Base-by-base conservation (phyloP, 1,140 invertebrate genomes). In the Antheraea mylitta region DNA sequence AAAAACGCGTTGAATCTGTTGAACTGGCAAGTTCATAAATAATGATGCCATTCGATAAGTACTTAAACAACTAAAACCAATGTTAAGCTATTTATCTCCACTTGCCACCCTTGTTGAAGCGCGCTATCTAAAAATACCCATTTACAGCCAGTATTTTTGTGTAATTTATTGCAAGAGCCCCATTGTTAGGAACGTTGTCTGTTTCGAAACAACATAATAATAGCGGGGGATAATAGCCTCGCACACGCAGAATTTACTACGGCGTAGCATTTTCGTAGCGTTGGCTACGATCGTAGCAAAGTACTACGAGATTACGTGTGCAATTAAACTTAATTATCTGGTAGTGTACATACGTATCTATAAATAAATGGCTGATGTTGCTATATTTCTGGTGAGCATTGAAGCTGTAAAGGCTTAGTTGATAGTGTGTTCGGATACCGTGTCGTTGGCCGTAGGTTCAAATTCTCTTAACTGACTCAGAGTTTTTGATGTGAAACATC, bases 141-240 rank as follows among this genome's bases (percentile, higher is more conserved):
- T 53, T 53, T 53, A 13, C 45, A 16, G 0, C 45, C 37, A 30
- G 61, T 63, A 63, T 63, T 63, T 63, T 63, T 30, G n/a, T n/a
- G 22, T 30, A 37, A n/a, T 63, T 63, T 63, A 36, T 63, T 63
- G 37, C 11, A 37, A 63, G 61, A 37, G 45, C 22, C 13, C 61
- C 61, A 63, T 63, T 63, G 37, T 63, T 37, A 63, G 61, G 7
- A 30, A 22, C 22, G 61, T 63, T 63, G 30, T 53, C 45, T 63
- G 61, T 22, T 63, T 37, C 61, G 11, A 63, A 37, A 63, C 61
- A 63, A 63, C 61, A 63, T 63, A 63, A 63, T 63, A 63, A 63
- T 63, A 63, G 36, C 30, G 61, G 61, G 22, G 11, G 30, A 63
- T 63, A 63, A 63, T 63, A 30, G 30, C 30, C 61, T 63, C 61